These are phyloP conservation scores for Triplophysa dalaica DNA, from an alignment of 2,113 vertebrate species.

Conservation along the genomic window DNA sequence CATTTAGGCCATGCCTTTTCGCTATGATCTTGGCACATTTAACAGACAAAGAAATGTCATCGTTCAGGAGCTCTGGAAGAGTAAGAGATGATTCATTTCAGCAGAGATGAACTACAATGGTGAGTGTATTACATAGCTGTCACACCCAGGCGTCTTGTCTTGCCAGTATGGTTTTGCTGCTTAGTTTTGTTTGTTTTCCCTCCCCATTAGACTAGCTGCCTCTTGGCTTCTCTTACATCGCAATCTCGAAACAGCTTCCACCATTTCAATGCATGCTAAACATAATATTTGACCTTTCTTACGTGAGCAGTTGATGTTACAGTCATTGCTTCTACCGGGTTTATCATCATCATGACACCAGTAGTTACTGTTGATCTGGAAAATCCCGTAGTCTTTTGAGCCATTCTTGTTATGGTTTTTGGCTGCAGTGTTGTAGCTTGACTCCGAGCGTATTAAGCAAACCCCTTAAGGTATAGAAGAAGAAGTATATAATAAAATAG, in stretches of 20 bases:
- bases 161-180: too few relatives aligned
- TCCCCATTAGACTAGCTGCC: too few relatives aligned
- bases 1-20: not conserved
- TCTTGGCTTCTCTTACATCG: too few relatives aligned
- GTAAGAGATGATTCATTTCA: too few relatives aligned
- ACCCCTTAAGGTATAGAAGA: conserved; percentile 17
- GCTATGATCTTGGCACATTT: not conserved
- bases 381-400: conserved; percentile 44
- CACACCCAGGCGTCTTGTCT: too few relatives aligned
- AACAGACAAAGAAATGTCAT: not conserved
- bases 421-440: conserved; percentile 14
- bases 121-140: too few relatives aligned
- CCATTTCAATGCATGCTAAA: too few relatives aligned
- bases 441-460: conserved; percentile 33
- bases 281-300: not conserved
- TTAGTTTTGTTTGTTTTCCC: too few relatives aligned
- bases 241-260: too few relatives aligned
- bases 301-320: not conserved
- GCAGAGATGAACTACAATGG: too few relatives aligned
- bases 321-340: conserved; percentile 1
- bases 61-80: not conserved
- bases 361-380: conserved; percentile 48
- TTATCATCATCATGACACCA: conserved; percentile 23
- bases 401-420: conserved; percentile 24
- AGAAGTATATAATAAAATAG: not conserved